Percentiles rank a stretch among this genome's conserved stretches.
Evolutionary conservation across 2,113 vertebrate species (phyloP).

Genomic region (Smithornis capensis): DNA sequence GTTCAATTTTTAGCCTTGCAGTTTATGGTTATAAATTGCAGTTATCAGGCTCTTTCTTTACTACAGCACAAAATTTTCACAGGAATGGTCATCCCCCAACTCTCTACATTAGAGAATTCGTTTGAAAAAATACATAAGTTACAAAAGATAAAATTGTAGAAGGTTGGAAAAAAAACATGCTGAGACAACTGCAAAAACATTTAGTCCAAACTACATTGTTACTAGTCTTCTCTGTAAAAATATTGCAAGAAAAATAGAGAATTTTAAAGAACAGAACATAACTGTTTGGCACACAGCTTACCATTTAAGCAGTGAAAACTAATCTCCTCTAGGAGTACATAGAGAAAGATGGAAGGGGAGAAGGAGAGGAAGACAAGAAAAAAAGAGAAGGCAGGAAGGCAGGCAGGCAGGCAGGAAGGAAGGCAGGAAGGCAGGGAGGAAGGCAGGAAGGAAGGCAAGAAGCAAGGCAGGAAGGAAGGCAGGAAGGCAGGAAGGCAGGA

Average conservation of each 20-base stretch:
- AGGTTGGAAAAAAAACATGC: not conserved
- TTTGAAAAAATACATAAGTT: not conserved
- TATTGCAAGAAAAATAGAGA: not conserved
- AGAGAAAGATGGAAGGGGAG: not conserved
- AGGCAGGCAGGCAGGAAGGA: accelerated
- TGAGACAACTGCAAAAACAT: not conserved
- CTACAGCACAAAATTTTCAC: not conserved
- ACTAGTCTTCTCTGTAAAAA: not conserved
- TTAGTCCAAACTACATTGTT: not conserved
- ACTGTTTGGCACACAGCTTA: not conserved
- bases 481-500: accelerated
- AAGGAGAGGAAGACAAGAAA: not conserved
- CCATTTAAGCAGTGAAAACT: not conserved
- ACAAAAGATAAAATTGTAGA: not conserved
- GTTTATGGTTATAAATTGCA: not conserved
- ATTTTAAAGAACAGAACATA: not conserved
- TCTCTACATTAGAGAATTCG: not conserved
- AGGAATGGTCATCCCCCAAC: accelerated
- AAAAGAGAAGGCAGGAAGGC: not conserved
- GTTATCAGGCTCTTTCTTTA: not conserved
- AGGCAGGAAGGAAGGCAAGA: accelerated
- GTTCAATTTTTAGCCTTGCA: not conserved
- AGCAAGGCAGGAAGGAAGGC: accelerated
- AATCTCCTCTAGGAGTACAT: not conserved
- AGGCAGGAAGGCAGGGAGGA: not conserved